These are phyloP conservation scores for Chesias legatella DNA, from an alignment of 2,888 invertebrate genomes.

Conservation along the genomic window DNA sequence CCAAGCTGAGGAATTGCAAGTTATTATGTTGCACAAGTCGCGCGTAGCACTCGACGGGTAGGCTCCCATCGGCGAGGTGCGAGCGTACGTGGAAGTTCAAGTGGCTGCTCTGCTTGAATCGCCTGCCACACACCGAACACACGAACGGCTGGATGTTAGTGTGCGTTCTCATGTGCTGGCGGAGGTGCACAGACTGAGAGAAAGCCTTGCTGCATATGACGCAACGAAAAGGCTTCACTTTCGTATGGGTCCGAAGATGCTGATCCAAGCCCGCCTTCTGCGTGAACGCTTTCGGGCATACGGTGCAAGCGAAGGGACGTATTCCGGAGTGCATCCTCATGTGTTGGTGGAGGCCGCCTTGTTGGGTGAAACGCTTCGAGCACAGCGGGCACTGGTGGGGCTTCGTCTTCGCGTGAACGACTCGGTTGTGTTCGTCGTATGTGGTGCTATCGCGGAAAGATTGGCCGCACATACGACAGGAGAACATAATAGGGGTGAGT, in stretches of 20 bases:
- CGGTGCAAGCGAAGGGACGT: conserved; percentile 64
- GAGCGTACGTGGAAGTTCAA: conserved; percentile 72
- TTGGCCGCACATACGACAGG: conserved; percentile 58
- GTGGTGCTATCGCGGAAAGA: conserved; percentile 52
- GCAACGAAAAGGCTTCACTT: conserved; percentile 71
- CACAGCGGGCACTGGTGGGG: conserved; percentile 68
- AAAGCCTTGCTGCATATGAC: conserved; percentile 70
- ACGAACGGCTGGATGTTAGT: conserved; percentile 74
- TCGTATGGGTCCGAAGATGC: conserved; percentile 71
- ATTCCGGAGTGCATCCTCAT: conserved; percentile 73
- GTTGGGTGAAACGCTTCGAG: conserved; percentile 68
- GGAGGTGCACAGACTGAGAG: conserved; percentile 71
- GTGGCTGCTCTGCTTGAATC: conserved; percentile 74
- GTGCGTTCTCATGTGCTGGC: conserved; percentile 75
- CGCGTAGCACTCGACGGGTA: conserved; percentile 47
- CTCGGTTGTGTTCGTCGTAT: conserved; percentile 63
- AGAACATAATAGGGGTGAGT: conserved; percentile 40
- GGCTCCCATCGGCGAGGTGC: conserved; percentile 48
- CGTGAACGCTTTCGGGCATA: conserved; percentile 69
- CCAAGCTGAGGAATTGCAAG: conserved; percentile 55
- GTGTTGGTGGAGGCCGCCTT: conserved; percentile 71
- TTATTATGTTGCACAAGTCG: conserved; percentile 42
- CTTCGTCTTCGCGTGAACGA: conserved; percentile 63
- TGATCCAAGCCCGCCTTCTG: conserved; percentile 74
- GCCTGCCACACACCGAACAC: conserved; percentile 59